Base-by-base conservation (phyloP, 2,113 vertebrate genomes). In the Corythaixoides concolor region DNA sequence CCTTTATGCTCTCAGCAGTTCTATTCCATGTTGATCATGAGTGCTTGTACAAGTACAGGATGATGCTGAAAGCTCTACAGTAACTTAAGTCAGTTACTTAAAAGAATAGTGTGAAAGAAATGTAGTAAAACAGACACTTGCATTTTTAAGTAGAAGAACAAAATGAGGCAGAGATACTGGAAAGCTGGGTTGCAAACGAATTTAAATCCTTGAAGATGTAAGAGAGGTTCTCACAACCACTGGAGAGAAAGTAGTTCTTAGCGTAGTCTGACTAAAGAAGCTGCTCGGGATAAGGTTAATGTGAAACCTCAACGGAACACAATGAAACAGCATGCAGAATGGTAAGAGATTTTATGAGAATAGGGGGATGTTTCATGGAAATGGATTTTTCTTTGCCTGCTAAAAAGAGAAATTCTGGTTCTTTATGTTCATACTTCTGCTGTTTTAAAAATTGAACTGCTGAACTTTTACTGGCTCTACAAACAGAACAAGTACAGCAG, bases 391-490 rank as follows among this genome's bases (percentile, higher is more conserved):
- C 20, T 63, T 68, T 37, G 15, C 52, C 69, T 90, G 20, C 16
- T 53, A 15, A 10, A 39, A 58, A 74, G 45, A 75, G 7, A 62
- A 85, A 62, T 58, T 69, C 20, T 66, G 15, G 59, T 66, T 92
- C 27, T 18, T 37, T 62, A 52, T 0, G 1, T 64, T 45, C 0
- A 0, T 80, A 43, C 8, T 63, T 55, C 33, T 76, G 24, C 39
- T 9, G 8, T 75, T 73, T 39, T 37, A 62, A 83, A 93, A 84
- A 33, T 0, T 15, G 17, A 86, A 50, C 32, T 50, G 12, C 15
- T 88, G 50, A 73, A 60, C n/a, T 50, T 16, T 33, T 28, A 24
- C 20, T 52, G 0, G 43, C 43, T 50, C 63, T n/a, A 64, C 0
- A 41, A 64, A 50, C 35, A 37, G 24, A 37, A 23, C 24, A 59